Percentiles rank a stretch among this genome's conserved stretches.
phyloP scores from a whole-genome alignment of 2,888 invertebrate genomes.

The Stomorhina lunata region DNA sequence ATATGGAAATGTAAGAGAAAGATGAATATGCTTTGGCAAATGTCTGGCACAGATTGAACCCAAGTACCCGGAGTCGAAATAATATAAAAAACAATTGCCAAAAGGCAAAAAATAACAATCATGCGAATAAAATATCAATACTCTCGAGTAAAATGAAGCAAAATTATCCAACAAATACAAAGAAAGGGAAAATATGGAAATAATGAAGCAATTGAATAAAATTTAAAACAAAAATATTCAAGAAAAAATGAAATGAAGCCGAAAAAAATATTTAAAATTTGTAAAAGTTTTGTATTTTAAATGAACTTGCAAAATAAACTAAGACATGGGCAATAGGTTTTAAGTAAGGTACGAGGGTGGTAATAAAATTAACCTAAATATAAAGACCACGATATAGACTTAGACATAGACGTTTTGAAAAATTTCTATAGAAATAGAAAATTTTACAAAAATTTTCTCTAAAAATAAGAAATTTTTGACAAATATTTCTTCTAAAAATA shows the following conservation, averaged over 20 bases:
- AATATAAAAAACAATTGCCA: slow-evolving; percentile 36
- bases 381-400: no score
- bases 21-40: slow-evolving; percentile 58
- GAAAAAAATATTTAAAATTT: slow-evolving; percentile 27
- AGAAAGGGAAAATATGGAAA: slow-evolving; percentile 5
- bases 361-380: no score
- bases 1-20: slow-evolving; percentile 18
- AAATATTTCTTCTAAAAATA: no score
- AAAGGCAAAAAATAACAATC: slow-evolving; percentile 57
- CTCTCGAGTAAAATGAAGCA: neutral
- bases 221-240: slow-evolving; percentile 12
- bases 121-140: slow-evolving; percentile 47
- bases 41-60: slow-evolving; percentile 60
- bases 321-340: no score
- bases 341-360: no score
- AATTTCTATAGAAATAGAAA: no score
- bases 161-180: slow-evolving; percentile 3
- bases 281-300: slow-evolving; percentile 50
- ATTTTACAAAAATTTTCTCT: no score
- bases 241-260: neutral
- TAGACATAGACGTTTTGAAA: no score
- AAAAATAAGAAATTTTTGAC: no score
- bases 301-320: slow-evolving; percentile 42
- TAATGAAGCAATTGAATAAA: slow-evolving; percentile 61
- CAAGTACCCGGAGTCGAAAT: slow-evolving; percentile 32